These are phyloP conservation scores for Neosalanx taihuensis DNA, from an alignment of 2,797 vertebrate genomes.

Conservation along the genomic window DNA sequence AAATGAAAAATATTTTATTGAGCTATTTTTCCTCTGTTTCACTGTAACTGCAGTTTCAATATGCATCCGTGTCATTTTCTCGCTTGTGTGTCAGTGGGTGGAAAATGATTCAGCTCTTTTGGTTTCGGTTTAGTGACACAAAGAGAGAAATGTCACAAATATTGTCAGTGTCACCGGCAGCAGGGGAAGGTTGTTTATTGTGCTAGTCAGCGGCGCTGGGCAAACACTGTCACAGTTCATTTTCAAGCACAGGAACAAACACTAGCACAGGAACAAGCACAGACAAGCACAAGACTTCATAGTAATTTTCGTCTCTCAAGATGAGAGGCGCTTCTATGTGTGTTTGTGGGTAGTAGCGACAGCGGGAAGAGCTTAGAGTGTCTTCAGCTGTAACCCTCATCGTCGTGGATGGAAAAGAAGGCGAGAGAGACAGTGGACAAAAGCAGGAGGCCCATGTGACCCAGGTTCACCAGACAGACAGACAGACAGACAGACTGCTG, in stretches of 20 bases:
- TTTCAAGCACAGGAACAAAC: neutral
- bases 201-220: neutral
- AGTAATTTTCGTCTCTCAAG: neutral
- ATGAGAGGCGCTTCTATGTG: neutral
- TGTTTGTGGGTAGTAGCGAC: neutral
- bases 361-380: neutral
- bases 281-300: too few species aligned
- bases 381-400: neutral
- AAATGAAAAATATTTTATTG: neutral
- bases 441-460: constrained; percentile 66
- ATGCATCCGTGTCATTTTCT: neutral
- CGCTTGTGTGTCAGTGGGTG: neutral
- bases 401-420: neutral
- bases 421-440: constrained; percentile 64
- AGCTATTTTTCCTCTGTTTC: neutral
- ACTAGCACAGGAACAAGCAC: too few species aligned
- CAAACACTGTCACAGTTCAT: neutral
- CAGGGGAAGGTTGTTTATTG: constrained; percentile 6
- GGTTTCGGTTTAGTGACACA: too few species aligned
- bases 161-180: constrained; percentile 2
- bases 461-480: constrained; percentile 47
- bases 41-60: neutral
- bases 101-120: too few species aligned
- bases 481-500: constrained; percentile 63
- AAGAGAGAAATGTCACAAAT: neutral